Conservation (phyloP, 2,113 vertebrate genomes). For the Paralichthys olivaceus region DNA sequence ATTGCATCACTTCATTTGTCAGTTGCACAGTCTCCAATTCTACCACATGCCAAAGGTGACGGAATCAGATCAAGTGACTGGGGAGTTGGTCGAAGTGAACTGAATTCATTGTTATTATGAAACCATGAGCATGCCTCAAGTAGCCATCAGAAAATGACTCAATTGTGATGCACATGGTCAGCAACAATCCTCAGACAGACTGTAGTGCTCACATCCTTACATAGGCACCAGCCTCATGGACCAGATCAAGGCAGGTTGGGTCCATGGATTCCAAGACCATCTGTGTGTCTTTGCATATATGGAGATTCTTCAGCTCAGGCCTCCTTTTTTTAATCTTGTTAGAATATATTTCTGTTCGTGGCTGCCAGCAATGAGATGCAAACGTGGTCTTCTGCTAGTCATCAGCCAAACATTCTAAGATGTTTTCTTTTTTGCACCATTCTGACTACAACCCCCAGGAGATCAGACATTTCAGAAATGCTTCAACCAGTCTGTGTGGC, state of each 20-base stretch:
- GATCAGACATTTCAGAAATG: too few species aligned
- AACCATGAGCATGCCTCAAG: not conserved
- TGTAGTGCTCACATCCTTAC: not conserved
- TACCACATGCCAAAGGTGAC: not conserved
- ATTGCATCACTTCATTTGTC: not conserved
- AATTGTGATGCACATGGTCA: not conserved
- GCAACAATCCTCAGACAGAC: not conserved
- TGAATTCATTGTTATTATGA: not conserved
- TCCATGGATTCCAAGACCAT: too few species aligned
- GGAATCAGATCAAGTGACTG: not conserved
- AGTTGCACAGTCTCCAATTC: not conserved
- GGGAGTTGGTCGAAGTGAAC: not conserved
- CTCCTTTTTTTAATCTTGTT: too few species aligned
- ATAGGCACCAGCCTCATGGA: too few species aligned
- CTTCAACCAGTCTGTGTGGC: too few species aligned
- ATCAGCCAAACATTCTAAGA: too few species aligned
- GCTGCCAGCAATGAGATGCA: too few species aligned
- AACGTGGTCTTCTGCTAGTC: too few species aligned
- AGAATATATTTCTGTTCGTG: too few species aligned
- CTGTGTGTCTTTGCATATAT: not conserved
- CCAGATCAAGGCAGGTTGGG: too few species aligned
- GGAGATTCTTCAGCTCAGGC: not conserved
- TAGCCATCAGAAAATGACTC: not conserved
- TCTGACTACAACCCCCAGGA: too few species aligned
- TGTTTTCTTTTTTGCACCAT: too few species aligned